Percentiles rank a stretch among this genome's conserved stretches.
Conservation (phyloP, 2,888 invertebrate genomes). For the Lapara coniferarum region DNA sequence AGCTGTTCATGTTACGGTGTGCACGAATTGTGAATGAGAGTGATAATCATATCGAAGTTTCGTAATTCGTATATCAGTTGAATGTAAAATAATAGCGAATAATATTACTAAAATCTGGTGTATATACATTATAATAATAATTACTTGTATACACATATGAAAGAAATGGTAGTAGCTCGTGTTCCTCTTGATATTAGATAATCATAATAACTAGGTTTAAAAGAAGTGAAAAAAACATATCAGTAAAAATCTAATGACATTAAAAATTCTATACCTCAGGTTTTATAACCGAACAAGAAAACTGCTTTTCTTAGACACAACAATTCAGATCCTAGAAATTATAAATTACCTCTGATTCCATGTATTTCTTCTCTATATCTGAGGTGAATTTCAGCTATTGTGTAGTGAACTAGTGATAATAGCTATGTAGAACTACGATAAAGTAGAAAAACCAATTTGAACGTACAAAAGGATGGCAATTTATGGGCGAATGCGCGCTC, state of each 20-base stretch:
- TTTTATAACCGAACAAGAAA: no score
- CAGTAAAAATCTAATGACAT: no score
- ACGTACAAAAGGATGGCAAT: slow-evolving; percentile 67
- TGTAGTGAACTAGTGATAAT: slow-evolving; percentile 22
- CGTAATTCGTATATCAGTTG: background rate
- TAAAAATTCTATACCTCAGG: no score
- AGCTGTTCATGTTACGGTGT: background rate
- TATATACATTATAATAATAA: no score
- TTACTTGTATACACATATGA: no score
- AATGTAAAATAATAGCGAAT: no score
- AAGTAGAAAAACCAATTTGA: slow-evolving; percentile 71
- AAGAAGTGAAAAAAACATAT: no score
- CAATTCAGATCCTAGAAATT: background rate
- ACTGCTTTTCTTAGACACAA: background rate
- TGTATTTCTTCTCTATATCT: background rate
- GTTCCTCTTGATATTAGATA: no score
- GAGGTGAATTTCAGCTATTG: slow-evolving; percentile 2
- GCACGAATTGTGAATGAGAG: background rate
- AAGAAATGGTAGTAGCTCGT: no score
- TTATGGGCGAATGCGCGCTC: slow-evolving; percentile 62
- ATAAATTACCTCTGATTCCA: background rate
- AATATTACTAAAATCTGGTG: no score
- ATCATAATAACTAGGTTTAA: no score
- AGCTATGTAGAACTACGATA: background rate
- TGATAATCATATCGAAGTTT: background rate